Evolutionary conservation across 2,888 invertebrate genomes (phyloP).

Genomic region (Miltochrista miniata): DNA sequence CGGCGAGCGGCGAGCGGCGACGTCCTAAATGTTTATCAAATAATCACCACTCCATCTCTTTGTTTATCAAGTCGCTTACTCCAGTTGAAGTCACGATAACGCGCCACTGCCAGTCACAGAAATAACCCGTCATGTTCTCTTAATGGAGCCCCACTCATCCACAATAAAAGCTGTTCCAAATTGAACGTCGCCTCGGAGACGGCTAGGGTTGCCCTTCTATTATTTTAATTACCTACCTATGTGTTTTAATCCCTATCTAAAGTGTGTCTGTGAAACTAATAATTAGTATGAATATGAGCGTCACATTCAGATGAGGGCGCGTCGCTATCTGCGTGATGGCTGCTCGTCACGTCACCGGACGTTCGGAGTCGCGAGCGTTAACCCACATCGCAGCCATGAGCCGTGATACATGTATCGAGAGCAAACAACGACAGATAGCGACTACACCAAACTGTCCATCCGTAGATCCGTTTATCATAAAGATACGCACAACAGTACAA

Average conservation of each 20-base stretch:
- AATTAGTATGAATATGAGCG: too few relatives aligned
- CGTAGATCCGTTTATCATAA: constrained; percentile 14
- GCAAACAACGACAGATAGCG: constrained; percentile 18
- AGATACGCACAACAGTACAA: constrained; percentile 4
- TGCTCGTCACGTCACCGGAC: constrained; percentile 1
- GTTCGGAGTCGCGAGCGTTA: constrained; percentile 12
- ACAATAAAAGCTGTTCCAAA: constrained; percentile 1
- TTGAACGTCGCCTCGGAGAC: neutral
- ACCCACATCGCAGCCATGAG: constrained; percentile 25
- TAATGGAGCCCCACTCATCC: neutral
- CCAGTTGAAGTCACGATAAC: constrained; percentile 2
- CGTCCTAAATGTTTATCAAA: constrained; percentile 26
- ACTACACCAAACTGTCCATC: constrained; percentile 12
- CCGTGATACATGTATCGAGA: constrained; percentile 21
- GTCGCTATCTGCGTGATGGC: neutral
- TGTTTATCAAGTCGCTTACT: constrained; percentile 2
- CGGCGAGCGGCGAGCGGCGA: too few relatives aligned
- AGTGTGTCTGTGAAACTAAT: too few relatives aligned
- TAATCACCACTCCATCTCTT: constrained; percentile 9
- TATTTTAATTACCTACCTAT: neutral
- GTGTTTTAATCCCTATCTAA: too few relatives aligned
- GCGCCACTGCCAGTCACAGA: neutral
- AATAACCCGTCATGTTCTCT: constrained; percentile 3
- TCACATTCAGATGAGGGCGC: too few relatives aligned
- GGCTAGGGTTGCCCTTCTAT: neutral